phyloP scores from a whole-genome alignment of 2,888 invertebrate genomes.

The Metalampra italica region DNA sequence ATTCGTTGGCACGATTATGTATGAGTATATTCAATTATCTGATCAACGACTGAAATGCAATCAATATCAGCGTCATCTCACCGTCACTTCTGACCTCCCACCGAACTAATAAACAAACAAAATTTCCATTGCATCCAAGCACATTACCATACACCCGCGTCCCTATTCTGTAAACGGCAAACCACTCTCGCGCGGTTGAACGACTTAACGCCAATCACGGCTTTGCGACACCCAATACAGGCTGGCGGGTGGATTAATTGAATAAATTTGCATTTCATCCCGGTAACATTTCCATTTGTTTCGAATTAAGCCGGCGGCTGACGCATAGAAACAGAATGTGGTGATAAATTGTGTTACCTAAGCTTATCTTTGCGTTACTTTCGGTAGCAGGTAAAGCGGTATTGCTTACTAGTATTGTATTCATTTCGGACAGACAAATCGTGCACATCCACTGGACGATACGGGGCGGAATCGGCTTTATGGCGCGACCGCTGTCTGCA shows the following conservation, averaged over 20 bases:
- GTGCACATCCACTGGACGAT: too few relatives aligned
- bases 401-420: too few relatives aligned
- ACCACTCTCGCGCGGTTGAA: slow-evolving; percentile 53
- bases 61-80: background rate
- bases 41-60: background rate
- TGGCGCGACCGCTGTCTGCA: too few relatives aligned
- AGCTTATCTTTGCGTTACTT: too few relatives aligned
- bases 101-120: slow-evolving; percentile 60
- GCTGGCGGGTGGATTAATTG: slow-evolving; percentile 68
- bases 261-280: slow-evolving; percentile 74
- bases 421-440: too few relatives aligned
- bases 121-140: slow-evolving; percentile 49
- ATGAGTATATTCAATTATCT: background rate
- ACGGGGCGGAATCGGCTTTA: too few relatives aligned
- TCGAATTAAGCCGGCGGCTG: slow-evolving; percentile 51
- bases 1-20: too few relatives aligned
- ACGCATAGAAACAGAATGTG: slow-evolving; percentile 12
- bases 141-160: slow-evolving; percentile 17
- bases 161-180: slow-evolving; percentile 46
- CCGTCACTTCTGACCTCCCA: background rate
- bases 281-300: slow-evolving; percentile 70
- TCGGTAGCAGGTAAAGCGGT: too few relatives aligned
- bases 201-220: slow-evolving; percentile 73
- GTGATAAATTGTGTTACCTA: slow-evolving; percentile 2
- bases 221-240: slow-evolving; percentile 69